phyloP scores from a whole-genome alignment of 2,888 invertebrate genomes.

The Gymnocheta viridis region DNA sequence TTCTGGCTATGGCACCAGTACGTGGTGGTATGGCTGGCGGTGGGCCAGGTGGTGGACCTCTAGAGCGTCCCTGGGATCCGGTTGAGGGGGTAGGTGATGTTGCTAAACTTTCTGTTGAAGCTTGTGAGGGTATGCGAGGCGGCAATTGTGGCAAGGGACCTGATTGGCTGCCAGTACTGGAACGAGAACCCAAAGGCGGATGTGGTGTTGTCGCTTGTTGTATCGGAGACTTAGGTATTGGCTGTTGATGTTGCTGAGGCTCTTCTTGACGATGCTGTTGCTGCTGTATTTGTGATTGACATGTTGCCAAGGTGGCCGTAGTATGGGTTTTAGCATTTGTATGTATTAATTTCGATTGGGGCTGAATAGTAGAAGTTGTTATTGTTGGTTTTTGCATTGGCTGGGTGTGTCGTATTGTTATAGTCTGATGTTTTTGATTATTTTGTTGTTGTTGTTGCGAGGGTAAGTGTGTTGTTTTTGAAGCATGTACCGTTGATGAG shows the following conservation, averaged over 20 bases:
- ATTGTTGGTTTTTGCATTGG: conserved; percentile 80
- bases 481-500: conserved; percentile 29
- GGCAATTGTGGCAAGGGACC: conserved; percentile 79
- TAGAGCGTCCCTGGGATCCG: conserved; percentile 72
- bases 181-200: conserved; percentile 62
- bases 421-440: conserved; percentile 73
- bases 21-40: conserved; percentile 82
- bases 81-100: conserved; percentile 72
- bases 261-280: conserved; percentile 50
- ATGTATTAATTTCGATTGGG: conserved; percentile 75
- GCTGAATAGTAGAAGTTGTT: conserved; percentile 81
- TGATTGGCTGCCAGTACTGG: conserved; percentile 64
- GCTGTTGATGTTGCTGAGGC: conserved; percentile 26
- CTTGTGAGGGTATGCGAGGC: conserved; percentile 80
- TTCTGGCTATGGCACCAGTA: conserved; percentile 78
- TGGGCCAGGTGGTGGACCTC: conserved; percentile 79
- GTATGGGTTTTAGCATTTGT: conserved; percentile 61
- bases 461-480: conserved; percentile 67
- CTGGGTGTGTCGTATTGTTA: conserved; percentile 80
- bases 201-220: conserved; percentile 46
- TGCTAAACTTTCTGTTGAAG: conserved; percentile 77
- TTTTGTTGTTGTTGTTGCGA: conserved; percentile 70
- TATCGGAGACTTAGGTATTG: conserved; percentile 42
- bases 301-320: conserved; percentile 57
- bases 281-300: conserved; percentile 55